Conservation (phyloP, 2,888 invertebrate genomes). For the Sarcophaga caerulescens region DNA sequence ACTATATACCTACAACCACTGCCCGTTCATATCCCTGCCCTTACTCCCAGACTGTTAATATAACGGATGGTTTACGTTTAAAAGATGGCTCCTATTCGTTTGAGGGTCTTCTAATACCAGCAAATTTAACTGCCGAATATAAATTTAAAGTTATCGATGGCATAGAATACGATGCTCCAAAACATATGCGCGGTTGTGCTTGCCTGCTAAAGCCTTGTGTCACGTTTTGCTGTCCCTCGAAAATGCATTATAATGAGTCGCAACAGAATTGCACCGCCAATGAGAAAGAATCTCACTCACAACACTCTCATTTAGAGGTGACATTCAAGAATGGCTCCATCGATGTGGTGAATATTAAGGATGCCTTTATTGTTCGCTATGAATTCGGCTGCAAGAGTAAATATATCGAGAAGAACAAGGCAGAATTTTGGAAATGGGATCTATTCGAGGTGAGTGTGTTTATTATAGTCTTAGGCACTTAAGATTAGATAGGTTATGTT, state of each 20-base stretch:
- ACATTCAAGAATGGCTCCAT: constrained; percentile 65
- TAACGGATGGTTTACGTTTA: constrained; percentile 74
- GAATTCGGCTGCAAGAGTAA: constrained; percentile 75
- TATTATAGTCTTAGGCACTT: not conserved
- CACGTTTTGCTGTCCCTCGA: constrained; percentile 78
- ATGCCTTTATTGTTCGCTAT: constrained; percentile 74
- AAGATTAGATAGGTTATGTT: not conserved
- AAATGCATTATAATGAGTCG: constrained; percentile 71
- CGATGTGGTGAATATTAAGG: constrained; percentile 69
- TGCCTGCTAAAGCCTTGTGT: constrained; percentile 78
- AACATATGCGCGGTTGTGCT: constrained; percentile 77
- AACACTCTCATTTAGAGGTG: constrained; percentile 73
- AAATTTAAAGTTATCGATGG: constrained; percentile 75
- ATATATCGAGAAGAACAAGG: constrained; percentile 73
- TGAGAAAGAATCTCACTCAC: constrained; percentile 57
- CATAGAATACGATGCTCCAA: constrained; percentile 71
- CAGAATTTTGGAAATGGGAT: constrained; percentile 76
- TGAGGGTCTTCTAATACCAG: constrained; percentile 75
- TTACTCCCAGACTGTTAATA: constrained; percentile 76
- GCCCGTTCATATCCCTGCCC: constrained; percentile 73
- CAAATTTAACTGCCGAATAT: constrained; percentile 73
- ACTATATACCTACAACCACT: constrained; percentile 9
- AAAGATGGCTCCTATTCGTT: constrained; percentile 77
- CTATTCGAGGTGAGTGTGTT: constrained; percentile 69
- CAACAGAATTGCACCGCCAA: constrained; percentile 71